Conservation (phyloP, 1,140 invertebrate species). For the Procambarus virginalis region DNA sequence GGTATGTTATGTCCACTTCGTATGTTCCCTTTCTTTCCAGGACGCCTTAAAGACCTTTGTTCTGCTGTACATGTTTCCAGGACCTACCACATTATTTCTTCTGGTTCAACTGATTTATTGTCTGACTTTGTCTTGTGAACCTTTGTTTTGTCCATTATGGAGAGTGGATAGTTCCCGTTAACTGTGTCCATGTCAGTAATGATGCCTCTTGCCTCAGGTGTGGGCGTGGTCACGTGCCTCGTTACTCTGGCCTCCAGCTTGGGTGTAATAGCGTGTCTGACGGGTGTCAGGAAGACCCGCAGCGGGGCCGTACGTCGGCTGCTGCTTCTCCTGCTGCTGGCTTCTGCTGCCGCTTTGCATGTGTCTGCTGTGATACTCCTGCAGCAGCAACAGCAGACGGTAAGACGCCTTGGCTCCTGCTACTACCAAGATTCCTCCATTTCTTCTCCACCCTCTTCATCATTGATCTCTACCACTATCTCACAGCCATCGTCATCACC, state of each 20-base stretch:
- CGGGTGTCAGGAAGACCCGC: slow-evolving; percentile 17
- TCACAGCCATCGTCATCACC: background rate
- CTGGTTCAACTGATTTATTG: too few relatives aligned
- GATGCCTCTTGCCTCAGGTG: background rate
- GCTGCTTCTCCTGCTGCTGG: slow-evolving; percentile 30
- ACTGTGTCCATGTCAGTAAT: background rate
- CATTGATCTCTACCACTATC: background rate
- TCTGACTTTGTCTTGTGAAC: too few relatives aligned
- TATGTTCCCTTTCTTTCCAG: too few relatives aligned
- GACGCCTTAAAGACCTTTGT: too few relatives aligned
- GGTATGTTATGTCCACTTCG: too few relatives aligned
- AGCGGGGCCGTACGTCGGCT: slow-evolving; percentile 49
- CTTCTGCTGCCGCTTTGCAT: slow-evolving; percentile 6
- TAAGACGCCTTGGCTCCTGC: background rate
- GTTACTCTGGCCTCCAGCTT: slow-evolving; percentile 14
- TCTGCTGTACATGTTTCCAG: too few relatives aligned
- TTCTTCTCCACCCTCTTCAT: background rate
- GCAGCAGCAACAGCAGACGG: background rate
- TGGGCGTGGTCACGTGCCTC: slow-evolving; percentile 21
- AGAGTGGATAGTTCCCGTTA: too few relatives aligned
- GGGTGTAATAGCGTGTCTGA: slow-evolving; percentile 17
- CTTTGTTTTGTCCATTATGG: too few relatives aligned
- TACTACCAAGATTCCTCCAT: background rate
- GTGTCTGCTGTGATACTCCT: slow-evolving; percentile 15
- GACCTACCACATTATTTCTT: too few relatives aligned